Percentiles rank a stretch among this genome's conserved stretches.
phyloP scores from a whole-genome alignment of 2,113 vertebrate species.

The Carassius gibelio region DNA sequence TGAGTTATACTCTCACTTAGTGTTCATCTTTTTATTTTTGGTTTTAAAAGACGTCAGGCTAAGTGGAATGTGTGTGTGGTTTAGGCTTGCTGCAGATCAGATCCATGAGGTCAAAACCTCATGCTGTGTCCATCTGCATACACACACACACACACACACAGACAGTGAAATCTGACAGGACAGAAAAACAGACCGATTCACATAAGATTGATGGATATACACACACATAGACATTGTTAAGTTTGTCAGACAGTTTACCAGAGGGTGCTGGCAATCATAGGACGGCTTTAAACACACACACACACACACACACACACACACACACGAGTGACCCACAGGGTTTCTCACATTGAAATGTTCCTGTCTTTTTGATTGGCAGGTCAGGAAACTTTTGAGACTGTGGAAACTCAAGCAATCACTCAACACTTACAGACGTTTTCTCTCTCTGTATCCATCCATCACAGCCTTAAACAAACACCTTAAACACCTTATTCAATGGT shows the following conservation, averaged over 20 bases:
- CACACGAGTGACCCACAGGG: background rate
- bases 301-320: background rate
- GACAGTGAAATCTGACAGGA: conserved; percentile 1
- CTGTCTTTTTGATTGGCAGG: conserved; percentile 26
- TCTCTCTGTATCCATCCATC: background rate
- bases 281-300: no score
- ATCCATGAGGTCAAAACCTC: conserved; percentile 1
- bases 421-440: background rate
- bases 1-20: background rate
- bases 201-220: background rate
- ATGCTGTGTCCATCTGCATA: conserved; percentile 29
- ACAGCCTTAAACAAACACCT: background rate
- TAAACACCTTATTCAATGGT: background rate
- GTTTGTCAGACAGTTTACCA: conserved; percentile 8
- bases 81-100: background rate
- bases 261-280: background rate
- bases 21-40: background rate
- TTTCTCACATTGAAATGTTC: conserved; percentile 3
- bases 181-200: background rate
- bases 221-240: conserved; percentile 6
- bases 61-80: background rate
- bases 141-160: background rate
- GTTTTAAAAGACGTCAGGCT: background rate
- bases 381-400: conserved; percentile 2
- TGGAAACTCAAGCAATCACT: background rate